phyloP scores from a whole-genome alignment of 2,888 invertebrate species.

The Andrena trimmerana region DNA sequence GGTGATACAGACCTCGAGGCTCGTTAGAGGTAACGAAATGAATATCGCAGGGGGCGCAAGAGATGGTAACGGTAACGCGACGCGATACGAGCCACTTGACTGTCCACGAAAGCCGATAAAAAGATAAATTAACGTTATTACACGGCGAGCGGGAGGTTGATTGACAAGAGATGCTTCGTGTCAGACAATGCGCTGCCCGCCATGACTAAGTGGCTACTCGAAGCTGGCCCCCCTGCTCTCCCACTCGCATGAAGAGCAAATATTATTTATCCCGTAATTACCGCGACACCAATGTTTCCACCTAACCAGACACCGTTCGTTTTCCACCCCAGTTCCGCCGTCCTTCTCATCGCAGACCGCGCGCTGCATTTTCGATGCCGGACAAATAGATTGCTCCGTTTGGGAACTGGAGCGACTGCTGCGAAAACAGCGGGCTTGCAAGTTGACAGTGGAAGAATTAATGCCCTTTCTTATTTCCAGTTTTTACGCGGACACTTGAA shows the following conservation, averaged over 20 bases:
- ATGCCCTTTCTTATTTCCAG: neutral
- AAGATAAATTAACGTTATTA: slow-evolving; percentile 59
- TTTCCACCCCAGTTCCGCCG: slow-evolving; percentile 25
- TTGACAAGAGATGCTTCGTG: slow-evolving; percentile 61
- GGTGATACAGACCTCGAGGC: neutral
- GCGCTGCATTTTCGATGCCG: neutral
- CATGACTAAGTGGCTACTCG: slow-evolving; percentile 60
- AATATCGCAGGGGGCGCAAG: neutral
- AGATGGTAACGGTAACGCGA: neutral
- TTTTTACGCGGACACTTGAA: neutral
- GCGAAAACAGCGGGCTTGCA: slow-evolving; percentile 13
- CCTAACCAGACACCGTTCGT: neutral
- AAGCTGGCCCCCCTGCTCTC: slow-evolving; percentile 20
- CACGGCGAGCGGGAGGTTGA: slow-evolving; percentile 46
- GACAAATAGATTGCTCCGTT: slow-evolving; percentile 4
- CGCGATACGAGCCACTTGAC: neutral
- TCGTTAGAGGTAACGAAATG: neutral
- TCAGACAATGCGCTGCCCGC: slow-evolving; percentile 48
- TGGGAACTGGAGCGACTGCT: slow-evolving; percentile 13
- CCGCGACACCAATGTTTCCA: slow-evolving; percentile 34
- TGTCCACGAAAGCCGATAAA: slow-evolving; percentile 39
- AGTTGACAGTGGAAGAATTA: slow-evolving; percentile 4
- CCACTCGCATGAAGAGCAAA: slow-evolving; percentile 53
- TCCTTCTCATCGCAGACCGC: neutral
- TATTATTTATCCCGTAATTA: slow-evolving; percentile 63